Conservation (phyloP, 2,797 vertebrate genomes). For the Xyrichtys novacula region DNA sequence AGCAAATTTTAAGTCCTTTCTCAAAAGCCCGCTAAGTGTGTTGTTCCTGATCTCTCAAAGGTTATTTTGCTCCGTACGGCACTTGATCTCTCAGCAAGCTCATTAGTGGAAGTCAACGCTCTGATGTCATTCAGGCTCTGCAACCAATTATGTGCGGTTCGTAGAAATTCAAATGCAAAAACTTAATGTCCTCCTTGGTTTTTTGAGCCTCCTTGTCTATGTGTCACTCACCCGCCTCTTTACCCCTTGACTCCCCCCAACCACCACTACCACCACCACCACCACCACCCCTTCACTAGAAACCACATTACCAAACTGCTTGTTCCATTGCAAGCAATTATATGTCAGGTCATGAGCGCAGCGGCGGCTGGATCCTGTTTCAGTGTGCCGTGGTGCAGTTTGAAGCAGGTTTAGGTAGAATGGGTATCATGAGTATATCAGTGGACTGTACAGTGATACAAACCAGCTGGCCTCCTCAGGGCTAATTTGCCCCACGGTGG, state of each 20-base stretch:
- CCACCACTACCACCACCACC: neutral
- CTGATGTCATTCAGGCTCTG: constrained; percentile 76
- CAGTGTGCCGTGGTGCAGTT: constrained; percentile 40
- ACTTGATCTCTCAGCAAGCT: constrained; percentile 35
- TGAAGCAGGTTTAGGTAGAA: constrained; percentile 55
- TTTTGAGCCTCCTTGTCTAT: constrained; percentile 40
- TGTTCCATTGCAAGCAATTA: constrained; percentile 72
- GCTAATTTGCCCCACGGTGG: constrained; percentile 41
- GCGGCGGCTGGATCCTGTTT: constrained; percentile 77
- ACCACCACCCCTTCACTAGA: constrained; percentile 23
- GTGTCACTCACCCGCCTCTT: constrained; percentile 62
- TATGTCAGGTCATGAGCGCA: constrained; percentile 60
- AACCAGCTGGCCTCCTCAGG: constrained; percentile 65
- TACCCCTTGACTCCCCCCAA: neutral
- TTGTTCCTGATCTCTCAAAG: constrained; percentile 22
- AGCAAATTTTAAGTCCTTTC: too few species aligned
- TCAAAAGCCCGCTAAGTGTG: neutral
- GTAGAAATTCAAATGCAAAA: constrained; percentile 56
- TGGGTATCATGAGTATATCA: constrained; percentile 51
- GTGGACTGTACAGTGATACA: constrained; percentile 55
- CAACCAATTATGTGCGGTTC: constrained; percentile 72
- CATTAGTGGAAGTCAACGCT: constrained; percentile 48
- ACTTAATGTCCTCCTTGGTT: constrained; percentile 66
- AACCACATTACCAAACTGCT: constrained; percentile 72
- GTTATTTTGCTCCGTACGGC: constrained; percentile 38